Evolutionary conservation across 2,113 vertebrate species (phyloP).

Genomic region (Chrysochloris asiatica): DNA sequence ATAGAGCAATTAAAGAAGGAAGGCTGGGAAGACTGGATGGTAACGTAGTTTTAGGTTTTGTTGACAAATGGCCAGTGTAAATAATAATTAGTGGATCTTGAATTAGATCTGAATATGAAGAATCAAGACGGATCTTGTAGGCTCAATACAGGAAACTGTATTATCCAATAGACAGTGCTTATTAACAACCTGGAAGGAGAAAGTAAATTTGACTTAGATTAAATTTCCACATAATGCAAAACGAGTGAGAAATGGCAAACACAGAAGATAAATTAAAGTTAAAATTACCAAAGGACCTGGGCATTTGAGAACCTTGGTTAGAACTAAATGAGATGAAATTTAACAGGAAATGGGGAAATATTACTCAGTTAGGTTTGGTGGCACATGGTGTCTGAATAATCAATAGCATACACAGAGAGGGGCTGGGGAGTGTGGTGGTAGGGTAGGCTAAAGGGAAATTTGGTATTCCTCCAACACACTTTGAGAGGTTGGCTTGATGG

Average conservation of each 20-base stretch:
- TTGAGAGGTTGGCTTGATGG: too few relatives aligned
- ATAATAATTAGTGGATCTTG: slow-evolving; percentile 62
- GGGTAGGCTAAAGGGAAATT: not conserved
- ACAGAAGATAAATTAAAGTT: slow-evolving; percentile 34
- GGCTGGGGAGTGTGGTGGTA: accelerated
- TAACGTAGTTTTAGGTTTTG: slow-evolving; percentile 52
- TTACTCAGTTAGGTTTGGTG: not conserved
- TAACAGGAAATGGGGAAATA: not conserved
- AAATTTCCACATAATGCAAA: slow-evolving; percentile 58
- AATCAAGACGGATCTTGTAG: slow-evolving; percentile 44
- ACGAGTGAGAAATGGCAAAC: slow-evolving; percentile 48
- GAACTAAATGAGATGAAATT: slow-evolving; percentile 46
- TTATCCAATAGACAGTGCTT: slow-evolving; percentile 54
- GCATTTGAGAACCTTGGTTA: slow-evolving; percentile 47
- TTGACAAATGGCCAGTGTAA: slow-evolving; percentile 65
- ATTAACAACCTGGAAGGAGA: slow-evolving; percentile 57
- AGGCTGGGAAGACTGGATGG: slow-evolving; percentile 42
- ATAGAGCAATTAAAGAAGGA: slow-evolving; percentile 61
- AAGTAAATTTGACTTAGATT: slow-evolving; percentile 65
- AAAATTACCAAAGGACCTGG: slow-evolving; percentile 26
- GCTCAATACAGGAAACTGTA: slow-evolving; percentile 45
- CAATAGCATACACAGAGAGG: too few relatives aligned
- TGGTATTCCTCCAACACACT: not conserved
- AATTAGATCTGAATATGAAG: slow-evolving; percentile 63
- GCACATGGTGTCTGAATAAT: not conserved